A percentile compares a stretch with the other conserved stretches of the same genome.
Evolutionary conservation across 2,797 vertebrate species (phyloP).

Genomic region (Siniperca obscura): DNA sequence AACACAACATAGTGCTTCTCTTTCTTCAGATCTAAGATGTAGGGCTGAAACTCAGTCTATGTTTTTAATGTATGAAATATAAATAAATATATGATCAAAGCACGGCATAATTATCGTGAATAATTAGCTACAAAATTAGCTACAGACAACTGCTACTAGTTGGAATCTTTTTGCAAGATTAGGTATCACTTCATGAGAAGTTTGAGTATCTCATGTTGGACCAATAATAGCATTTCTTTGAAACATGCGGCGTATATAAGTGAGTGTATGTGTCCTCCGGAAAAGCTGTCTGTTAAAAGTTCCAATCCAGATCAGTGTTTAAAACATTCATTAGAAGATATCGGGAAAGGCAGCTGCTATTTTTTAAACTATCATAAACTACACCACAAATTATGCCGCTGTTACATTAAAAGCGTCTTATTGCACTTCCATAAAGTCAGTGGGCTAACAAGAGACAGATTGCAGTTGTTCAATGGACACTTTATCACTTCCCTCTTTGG

Average conservation of each 20-base stretch:
- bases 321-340: neutral
- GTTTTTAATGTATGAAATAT: neutral
- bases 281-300: too few species aligned
- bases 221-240: neutral
- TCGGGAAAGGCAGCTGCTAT: neutral
- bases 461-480: neutral
- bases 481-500: neutral
- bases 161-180: conserved; percentile 1
- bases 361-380: neutral
- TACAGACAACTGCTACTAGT: neutral
- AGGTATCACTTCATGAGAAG: neutral
- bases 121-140: conserved; percentile 6
- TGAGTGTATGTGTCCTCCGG: neutral
- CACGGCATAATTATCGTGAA: neutral
- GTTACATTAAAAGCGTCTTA: neutral
- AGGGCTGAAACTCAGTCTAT: neutral
- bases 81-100: neutral
- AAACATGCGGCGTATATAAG: neutral
- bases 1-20: conserved; percentile 7
- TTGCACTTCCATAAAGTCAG: neutral
- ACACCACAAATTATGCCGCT: too few species aligned
- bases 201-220: neutral
- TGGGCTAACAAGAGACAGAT: neutral
- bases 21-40: conserved; percentile 3
- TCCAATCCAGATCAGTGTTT: neutral